phyloP scores from a whole-genome alignment of 2,113 vertebrate species.

The Eudyptes chrysolophus region DNA sequence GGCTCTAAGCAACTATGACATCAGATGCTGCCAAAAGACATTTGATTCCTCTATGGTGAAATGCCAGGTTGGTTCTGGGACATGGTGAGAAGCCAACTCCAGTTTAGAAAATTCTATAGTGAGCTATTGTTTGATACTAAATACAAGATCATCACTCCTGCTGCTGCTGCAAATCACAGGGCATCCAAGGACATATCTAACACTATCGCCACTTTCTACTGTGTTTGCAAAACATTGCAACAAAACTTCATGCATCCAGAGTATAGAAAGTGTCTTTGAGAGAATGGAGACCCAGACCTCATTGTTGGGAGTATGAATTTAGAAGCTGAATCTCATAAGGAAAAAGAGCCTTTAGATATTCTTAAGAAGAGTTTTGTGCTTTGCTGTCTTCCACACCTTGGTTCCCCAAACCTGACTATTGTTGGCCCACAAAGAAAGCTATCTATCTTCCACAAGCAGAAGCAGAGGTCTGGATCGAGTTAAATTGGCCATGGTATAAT shows the following conservation, averaged over 20 bases:
- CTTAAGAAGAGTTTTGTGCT: background rate
- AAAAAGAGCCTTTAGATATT: background rate
- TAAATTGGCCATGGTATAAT: background rate
- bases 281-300: background rate
- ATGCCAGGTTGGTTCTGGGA: constrained; percentile 48
- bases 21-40: constrained; percentile 39
- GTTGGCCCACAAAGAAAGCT: background rate
- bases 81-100: constrained; percentile 5
- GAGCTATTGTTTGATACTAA: constrained; percentile 25
- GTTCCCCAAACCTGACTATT: background rate
- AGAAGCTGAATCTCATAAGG: background rate
- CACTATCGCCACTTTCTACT: background rate
- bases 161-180: constrained; percentile 27
- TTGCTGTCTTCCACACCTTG: background rate
- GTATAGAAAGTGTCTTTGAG: background rate
- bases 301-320: background rate
- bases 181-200: background rate
- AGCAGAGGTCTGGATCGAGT: background rate
- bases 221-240: constrained; percentile 16
- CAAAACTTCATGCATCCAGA: background rate
- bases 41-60: constrained; percentile 58
- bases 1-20: constrained; percentile 31
- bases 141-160: background rate
- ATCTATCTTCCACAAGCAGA: background rate
- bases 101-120: constrained; percentile 38